Conservation (phyloP, 2,113 vertebrate species). For the Recurvirostra avosetta region DNA sequence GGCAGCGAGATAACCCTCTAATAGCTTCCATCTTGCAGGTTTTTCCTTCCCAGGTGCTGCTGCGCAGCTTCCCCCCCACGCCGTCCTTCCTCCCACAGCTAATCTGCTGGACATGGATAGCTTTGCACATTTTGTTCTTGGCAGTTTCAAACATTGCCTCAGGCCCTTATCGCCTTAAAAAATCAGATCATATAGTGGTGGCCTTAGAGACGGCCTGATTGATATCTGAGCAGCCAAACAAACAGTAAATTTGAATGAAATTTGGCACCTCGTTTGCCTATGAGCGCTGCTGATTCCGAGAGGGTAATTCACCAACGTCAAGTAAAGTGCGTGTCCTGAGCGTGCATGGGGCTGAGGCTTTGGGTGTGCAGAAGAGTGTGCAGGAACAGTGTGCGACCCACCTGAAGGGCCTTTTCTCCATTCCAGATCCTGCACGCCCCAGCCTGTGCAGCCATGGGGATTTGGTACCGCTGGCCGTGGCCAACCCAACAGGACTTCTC, state of each 20-base stretch:
- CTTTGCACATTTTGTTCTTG: conserved; percentile 48
- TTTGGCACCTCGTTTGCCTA: background rate
- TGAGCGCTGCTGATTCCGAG: background rate
- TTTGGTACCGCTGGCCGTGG: background rate
- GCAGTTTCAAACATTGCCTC: conserved; percentile 7
- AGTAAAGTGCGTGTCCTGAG: background rate
- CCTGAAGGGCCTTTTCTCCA: background rate
- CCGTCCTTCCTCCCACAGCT: background rate
- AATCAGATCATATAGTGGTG: conserved; percentile 6
- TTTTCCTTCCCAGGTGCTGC: background rate
- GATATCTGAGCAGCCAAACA: conserved; percentile 29
- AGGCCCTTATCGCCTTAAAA: conserved; percentile 6
- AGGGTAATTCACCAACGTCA: background rate
- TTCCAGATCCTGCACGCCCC: background rate
- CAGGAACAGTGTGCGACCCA: background rate
- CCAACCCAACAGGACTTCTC: background rate
- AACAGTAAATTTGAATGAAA: conserved; percentile 16
- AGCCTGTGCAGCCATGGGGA: background rate
- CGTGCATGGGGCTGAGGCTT: background rate
- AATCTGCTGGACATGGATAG: background rate
- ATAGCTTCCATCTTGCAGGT: background rate
- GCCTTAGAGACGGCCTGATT: conserved; percentile 11
- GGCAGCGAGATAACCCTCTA: background rate
- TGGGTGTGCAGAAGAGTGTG: background rate
- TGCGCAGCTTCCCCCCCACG: background rate